These are phyloP conservation scores for Esox masquinongy DNA, from an alignment of 2,797 vertebrate genomes.

Conservation along the genomic window DNA sequence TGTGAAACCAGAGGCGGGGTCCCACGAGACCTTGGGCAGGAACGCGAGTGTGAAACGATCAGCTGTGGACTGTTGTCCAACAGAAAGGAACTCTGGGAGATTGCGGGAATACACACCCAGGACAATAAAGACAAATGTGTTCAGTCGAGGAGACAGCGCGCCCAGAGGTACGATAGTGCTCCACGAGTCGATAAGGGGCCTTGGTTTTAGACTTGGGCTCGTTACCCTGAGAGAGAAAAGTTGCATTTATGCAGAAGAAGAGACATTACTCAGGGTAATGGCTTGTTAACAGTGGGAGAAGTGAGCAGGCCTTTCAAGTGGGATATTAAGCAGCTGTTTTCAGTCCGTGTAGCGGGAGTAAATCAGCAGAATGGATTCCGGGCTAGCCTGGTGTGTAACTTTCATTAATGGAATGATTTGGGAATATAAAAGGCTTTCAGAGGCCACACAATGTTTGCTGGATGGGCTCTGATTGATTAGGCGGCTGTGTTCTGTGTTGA, in stretches of 20 bases:
- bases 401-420: conserved; percentile 93
- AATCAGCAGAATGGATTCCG: conserved; percentile 92
- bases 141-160: conserved; percentile 47
- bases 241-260: conserved; percentile 82
- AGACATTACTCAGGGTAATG: conserved; percentile 91
- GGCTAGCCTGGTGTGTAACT: conserved; percentile 76
- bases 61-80: neutral
- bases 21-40: conserved; percentile 11
- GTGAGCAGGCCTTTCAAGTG: conserved; percentile 88
- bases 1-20: conserved; percentile 42
- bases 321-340: conserved; percentile 96
- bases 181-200: conserved; percentile 58
- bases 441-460: conserved; percentile 69
- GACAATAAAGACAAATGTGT: conserved; percentile 50
- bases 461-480: conserved; percentile 70
- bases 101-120: conserved; percentile 34
- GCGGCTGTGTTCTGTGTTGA: conserved; percentile 54
- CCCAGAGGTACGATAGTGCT: conserved; percentile 32
- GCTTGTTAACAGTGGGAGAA: conserved; percentile 92
- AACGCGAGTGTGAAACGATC: conserved; percentile 13
- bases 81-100: conserved; percentile 32
- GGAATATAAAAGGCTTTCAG: conserved; percentile 75
- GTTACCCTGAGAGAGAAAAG: conserved; percentile 69
- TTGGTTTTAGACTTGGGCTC: conserved; percentile 77
- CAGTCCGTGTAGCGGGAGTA: conserved; percentile 82